Evolutionary conservation across 2,797 vertebrate species (phyloP).

Genomic region (Xerus rutilus): DNA sequence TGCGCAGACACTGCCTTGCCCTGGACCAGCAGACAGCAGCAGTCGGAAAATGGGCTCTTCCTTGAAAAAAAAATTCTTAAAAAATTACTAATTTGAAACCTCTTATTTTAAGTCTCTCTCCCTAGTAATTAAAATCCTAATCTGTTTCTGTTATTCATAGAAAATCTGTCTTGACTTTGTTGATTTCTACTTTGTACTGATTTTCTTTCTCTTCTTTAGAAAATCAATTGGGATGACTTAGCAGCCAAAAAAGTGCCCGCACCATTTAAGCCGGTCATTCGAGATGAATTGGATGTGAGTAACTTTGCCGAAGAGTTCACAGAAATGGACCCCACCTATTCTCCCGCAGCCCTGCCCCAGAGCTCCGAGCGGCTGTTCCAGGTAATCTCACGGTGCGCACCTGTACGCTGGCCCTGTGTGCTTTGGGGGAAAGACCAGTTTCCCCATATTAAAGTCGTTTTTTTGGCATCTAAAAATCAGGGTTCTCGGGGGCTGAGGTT

Average conservation of each 20-base stretch:
- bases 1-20: rapidly evolving
- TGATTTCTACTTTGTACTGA: slow-evolving; percentile 47
- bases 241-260: slow-evolving; percentile 96
- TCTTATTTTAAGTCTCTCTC: slow-evolving; percentile 21
- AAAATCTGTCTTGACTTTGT: not conserved
- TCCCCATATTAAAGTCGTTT: not conserved
- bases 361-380: slow-evolving; percentile 98
- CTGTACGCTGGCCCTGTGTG: rapidly evolving
- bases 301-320: slow-evolving; percentile 99
- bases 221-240: slow-evolving; percentile 98
- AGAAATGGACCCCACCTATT: slow-evolving; percentile 99
- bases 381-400: slow-evolving; percentile 86
- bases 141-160: not conserved
- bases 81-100: not conserved
- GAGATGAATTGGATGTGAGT: slow-evolving; percentile 98
- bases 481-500: too few species aligned
- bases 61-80: not conserved
- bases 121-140: not conserved
- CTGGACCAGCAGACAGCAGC: not conserved
- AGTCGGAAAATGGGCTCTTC: not conserved
- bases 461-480: not conserved
- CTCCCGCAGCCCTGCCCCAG: slow-evolving; percentile 97
- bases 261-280: slow-evolving; percentile 97
- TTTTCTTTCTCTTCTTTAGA: slow-evolving; percentile 88
- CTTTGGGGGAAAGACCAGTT: not conserved